These are phyloP conservation scores for Porites australiensis DNA, from an alignment of 64 coral and sea anemone genomes.

Conservation along the genomic window DNA sequence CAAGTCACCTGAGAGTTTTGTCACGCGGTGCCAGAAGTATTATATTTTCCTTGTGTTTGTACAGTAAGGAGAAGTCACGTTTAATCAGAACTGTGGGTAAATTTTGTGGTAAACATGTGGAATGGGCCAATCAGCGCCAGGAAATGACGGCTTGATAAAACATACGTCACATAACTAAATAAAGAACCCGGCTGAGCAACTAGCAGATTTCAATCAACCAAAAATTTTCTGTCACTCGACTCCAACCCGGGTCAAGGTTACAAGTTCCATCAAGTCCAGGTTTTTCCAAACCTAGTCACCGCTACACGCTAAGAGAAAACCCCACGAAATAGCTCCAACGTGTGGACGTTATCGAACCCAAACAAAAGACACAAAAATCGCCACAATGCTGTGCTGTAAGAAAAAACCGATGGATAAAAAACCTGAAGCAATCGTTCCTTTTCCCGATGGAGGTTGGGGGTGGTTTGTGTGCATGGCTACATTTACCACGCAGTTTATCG, in stretches of 20 bases:
- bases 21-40: constrained; percentile 17
- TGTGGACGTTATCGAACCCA: neutral
- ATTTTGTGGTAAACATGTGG: constrained; percentile 31
- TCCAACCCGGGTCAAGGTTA: constrained; percentile 26
- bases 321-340: neutral
- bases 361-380: neutral
- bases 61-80: neutral
- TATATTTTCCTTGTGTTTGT: neutral
- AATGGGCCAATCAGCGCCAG: constrained; percentile 27
- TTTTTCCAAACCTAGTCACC: too few relatives aligned
- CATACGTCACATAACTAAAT: constrained; percentile 23
- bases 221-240: neutral
- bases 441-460: constrained; percentile 97
- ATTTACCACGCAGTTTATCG: constrained; percentile 93
- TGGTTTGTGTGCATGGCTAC: constrained; percentile 96
- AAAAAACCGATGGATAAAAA: constrained; percentile 79
- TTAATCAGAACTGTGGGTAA: neutral
- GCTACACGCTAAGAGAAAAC: neutral
- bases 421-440: constrained; percentile 57
- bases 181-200: constrained; percentile 1
- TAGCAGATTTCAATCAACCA: neutral
- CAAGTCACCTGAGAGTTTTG: neutral
- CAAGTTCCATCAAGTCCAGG: neutral
- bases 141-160: constrained; percentile 10
- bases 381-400: constrained; percentile 71